Evolutionary conservation across 1,140 invertebrate species (phyloP).

Genomic region (Eulimnadia texana): DNA sequence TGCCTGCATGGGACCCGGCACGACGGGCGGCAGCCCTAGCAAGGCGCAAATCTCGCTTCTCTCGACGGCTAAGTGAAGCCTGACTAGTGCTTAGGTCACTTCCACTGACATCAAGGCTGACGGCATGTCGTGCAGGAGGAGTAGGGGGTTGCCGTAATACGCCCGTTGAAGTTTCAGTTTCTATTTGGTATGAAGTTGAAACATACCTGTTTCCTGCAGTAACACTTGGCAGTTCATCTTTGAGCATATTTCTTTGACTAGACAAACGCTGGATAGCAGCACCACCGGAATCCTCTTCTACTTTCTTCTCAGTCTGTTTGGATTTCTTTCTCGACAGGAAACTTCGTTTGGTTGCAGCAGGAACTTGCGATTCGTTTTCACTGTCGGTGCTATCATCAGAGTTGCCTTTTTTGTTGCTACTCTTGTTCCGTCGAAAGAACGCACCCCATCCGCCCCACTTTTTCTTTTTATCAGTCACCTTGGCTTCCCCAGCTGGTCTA

Average conservation of each 20-base stretch:
- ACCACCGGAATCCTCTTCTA: no score
- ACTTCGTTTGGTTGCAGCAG: not conserved
- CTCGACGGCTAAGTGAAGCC: slow-evolving; percentile 21
- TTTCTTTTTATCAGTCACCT: slow-evolving; percentile 4
- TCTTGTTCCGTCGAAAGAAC: slow-evolving; percentile 4
- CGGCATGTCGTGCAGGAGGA: not conserved
- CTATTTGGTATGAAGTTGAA: not conserved
- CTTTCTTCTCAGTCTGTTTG: not conserved
- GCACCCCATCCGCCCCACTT: slow-evolving; percentile 7
- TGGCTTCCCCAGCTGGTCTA: not conserved
- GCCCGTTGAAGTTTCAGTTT: not conserved
- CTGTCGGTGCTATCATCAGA: not conserved
- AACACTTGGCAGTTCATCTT: no score
- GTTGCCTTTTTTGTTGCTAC: not conserved
- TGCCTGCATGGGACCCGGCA: slow-evolving; percentile 17
- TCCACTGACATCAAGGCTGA: not conserved
- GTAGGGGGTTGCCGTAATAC: not conserved
- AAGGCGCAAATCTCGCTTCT: slow-evolving; percentile 29
- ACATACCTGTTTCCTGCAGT: no score
- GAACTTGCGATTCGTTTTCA: not conserved
- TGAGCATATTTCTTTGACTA: no score
- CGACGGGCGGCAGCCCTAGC: slow-evolving; percentile 28
- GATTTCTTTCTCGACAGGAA: not conserved
- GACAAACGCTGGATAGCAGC: no score
- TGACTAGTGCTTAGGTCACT: slow-evolving; percentile 9